Evolutionary conservation across 1,140 invertebrate genomes (phyloP).

Genomic region (Tenebrio molitor): DNA sequence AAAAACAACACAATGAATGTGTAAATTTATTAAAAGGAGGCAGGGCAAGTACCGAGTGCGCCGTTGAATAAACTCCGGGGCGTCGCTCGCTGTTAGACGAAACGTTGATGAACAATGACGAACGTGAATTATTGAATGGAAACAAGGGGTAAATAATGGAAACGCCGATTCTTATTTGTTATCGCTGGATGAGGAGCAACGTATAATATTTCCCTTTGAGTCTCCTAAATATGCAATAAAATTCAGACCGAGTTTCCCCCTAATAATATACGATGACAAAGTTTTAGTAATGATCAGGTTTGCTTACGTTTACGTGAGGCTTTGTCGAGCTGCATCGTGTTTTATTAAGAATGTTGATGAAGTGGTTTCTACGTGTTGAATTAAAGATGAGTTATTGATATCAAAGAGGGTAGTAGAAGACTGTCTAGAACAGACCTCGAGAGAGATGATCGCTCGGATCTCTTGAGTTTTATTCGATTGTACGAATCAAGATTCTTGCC

Average conservation of each 20-base stretch:
- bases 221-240: constrained; percentile 11
- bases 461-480: constrained; percentile 8
- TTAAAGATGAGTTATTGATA: constrained; percentile 46
- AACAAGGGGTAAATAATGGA: constrained; percentile 19
- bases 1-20: too few relatives aligned
- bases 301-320: constrained; percentile 23
- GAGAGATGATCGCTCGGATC: neutral
- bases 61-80: neutral
- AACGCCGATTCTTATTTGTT: constrained; percentile 23
- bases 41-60: too few relatives aligned
- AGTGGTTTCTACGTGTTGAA: constrained; percentile 37
- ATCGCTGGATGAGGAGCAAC: constrained; percentile 2
- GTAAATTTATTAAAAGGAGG: neutral
- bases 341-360: constrained; percentile 42
- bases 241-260: constrained; percentile 13
- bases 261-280: constrained; percentile 30
- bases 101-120: constrained; percentile 27
- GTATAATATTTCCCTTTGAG: constrained; percentile 1
- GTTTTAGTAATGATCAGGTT: constrained; percentile 43
- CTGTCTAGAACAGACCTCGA: constrained; percentile 14
- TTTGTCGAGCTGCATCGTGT: constrained; percentile 28
- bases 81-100: neutral
- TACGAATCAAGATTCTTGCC: constrained; percentile 19
- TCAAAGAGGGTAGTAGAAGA: constrained; percentile 18
- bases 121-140: constrained; percentile 25